These are phyloP conservation scores for Sturnira hondurensis DNA, from an alignment of 2,113 vertebrate genomes.

Conservation along the genomic window DNA sequence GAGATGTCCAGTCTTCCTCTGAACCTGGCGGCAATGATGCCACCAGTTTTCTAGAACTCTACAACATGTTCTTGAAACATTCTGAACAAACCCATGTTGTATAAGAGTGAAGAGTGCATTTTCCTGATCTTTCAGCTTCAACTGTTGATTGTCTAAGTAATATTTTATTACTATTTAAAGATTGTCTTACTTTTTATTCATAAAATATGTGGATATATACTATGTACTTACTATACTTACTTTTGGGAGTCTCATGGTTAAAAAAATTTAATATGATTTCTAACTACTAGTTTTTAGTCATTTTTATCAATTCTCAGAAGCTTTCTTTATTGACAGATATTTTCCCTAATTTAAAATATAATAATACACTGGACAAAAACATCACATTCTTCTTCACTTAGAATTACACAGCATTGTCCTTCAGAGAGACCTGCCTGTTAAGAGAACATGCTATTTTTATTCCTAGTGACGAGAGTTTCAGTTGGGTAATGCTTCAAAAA, in stretches of 20 bases:
- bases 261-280: not conserved
- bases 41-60: not conserved
- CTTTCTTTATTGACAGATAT: constrained; percentile 8
- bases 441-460: constrained; percentile 26
- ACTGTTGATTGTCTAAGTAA: not conserved
- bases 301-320: constrained; percentile 7
- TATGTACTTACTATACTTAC: not conserved
- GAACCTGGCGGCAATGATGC: not conserved
- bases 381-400: not conserved
- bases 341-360: not conserved
- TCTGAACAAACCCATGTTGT: not conserved
- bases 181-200: not conserved
- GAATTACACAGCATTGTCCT: not conserved
- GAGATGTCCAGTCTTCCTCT: not conserved
- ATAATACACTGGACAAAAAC: not conserved
- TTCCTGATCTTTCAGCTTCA: not conserved
- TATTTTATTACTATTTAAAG: not conserved
- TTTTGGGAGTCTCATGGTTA: not conserved
- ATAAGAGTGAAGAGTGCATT: not conserved
- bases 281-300: not conserved
- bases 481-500: not conserved
- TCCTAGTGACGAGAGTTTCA: not conserved
- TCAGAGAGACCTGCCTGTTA: not conserved
- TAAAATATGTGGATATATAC: not conserved
- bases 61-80: not conserved